These are phyloP conservation scores for Buphagus erythrorhynchus DNA, from an alignment of 2,797 vertebrate genomes.

Conservation along the genomic window DNA sequence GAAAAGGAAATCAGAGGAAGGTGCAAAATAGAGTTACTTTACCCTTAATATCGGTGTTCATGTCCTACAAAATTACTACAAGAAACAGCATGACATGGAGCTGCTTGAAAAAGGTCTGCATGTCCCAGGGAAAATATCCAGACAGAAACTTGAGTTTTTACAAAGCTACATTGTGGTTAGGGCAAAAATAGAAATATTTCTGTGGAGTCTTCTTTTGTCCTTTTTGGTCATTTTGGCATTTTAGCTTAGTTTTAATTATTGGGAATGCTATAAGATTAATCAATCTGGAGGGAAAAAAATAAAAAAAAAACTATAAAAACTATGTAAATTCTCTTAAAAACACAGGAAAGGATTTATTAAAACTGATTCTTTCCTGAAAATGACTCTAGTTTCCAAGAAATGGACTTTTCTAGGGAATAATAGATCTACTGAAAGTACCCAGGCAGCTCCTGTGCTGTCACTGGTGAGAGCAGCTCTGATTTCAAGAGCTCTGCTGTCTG, in stretches of 20 bases:
- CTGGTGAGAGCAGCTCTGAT: neutral
- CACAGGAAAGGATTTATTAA: neutral
- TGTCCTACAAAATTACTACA: conserved; percentile 58
- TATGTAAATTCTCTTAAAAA: neutral
- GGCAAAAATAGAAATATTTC: neutral
- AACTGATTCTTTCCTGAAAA: neutral
- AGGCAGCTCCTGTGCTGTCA: neutral
- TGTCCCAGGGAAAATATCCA: conserved; percentile 14
- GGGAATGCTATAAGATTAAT: neutral
- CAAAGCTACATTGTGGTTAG: neutral
- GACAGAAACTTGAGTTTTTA: neutral
- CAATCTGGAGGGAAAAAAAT: neutral
- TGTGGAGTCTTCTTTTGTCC: neutral
- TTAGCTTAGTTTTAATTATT: neutral
- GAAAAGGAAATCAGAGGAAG: conserved; percentile 30
- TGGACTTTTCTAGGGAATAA: conserved; percentile 5
- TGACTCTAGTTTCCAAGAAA: neutral
- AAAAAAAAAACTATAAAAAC: neutral
- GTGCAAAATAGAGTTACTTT: conserved; percentile 29
- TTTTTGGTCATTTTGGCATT: neutral
- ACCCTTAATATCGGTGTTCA: conserved; percentile 4
- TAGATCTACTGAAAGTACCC: neutral
- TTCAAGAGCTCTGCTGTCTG: neutral
- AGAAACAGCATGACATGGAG: neutral
- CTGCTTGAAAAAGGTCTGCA: neutral